Conservation (phyloP, 1,140 invertebrate genomes). For the Temnothorax longispinosus region DNA sequence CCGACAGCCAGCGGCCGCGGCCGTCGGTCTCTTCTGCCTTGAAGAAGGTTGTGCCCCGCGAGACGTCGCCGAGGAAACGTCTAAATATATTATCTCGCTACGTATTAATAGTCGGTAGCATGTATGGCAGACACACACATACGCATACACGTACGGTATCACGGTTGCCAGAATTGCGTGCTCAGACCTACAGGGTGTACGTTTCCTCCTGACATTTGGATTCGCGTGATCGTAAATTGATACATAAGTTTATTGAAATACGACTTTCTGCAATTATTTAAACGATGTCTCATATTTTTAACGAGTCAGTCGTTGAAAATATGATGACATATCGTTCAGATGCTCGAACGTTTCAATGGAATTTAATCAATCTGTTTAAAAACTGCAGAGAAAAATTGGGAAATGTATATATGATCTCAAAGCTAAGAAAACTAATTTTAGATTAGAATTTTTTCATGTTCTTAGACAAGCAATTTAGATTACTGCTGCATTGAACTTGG, state of each 20-base stretch:
- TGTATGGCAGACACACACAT: constrained; percentile 3
- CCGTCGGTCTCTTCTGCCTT: constrained; percentile 30
- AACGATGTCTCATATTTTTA: not conserved
- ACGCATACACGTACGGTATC: not conserved
- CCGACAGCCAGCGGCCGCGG: not conserved
- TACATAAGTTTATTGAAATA: not conserved
- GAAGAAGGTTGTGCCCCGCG: constrained; percentile 49
- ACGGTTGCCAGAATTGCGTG: constrained; percentile 25
- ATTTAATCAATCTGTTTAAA: not conserved
- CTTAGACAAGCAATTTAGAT: not conserved
- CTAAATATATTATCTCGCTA: constrained; percentile 75
- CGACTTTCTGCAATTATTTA: not conserved
- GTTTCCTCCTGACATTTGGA: not conserved
- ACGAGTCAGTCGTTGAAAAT: not conserved
- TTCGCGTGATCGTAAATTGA: constrained; percentile 16
- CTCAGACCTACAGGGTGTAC: constrained; percentile 6
- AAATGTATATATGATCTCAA: not conserved
- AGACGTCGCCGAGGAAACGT: constrained; percentile 63
- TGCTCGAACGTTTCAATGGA: not conserved
- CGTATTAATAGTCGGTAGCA: constrained; percentile 71
- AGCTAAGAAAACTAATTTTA: not conserved
- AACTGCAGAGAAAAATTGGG: not conserved
- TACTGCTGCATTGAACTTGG: not conserved
- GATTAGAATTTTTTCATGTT: not conserved
- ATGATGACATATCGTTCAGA: not conserved